Evolutionary conservation across 35 echinoderm and acorn worm species (phyloP).

Genomic region (Hemicentrotus pulcherrimus): DNA sequence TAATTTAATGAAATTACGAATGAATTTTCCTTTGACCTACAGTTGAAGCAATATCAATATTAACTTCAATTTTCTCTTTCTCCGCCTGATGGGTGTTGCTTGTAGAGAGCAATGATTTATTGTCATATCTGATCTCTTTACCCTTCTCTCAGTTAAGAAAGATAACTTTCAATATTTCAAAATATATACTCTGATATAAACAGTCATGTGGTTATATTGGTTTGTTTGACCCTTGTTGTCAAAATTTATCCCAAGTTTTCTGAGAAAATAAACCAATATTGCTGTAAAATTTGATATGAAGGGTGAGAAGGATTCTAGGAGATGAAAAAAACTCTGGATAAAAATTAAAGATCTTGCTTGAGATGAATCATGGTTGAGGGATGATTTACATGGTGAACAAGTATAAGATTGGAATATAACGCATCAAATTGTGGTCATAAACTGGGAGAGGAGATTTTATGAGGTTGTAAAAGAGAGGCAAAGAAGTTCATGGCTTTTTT

Average conservation of each 20-base stretch:
- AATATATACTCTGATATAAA: background rate
- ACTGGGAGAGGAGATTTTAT: background rate
- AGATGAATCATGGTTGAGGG: background rate
- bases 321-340: background rate
- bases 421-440: background rate
- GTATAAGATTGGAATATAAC: background rate
- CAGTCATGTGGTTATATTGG: background rate
- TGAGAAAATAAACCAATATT: background rate
- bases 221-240: background rate
- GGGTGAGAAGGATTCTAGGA: background rate
- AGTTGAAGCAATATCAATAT: no score
- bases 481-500: background rate
- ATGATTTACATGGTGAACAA: background rate
- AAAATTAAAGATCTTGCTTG: background rate
- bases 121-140: background rate
- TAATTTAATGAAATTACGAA: no score
- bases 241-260: constrained; percentile 6
- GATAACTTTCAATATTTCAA: background rate
- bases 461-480: background rate
- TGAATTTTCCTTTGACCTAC: no score
- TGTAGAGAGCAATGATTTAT: background rate
- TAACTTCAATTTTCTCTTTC: no score
- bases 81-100: background rate
- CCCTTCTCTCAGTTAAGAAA: background rate
- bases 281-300: background rate